Percentiles rank a stretch among this genome's conserved stretches.
These are phyloP conservation scores for Alaudala cheleensis DNA, from an alignment of 2,113 vertebrate genomes.

Conservation along the genomic window DNA sequence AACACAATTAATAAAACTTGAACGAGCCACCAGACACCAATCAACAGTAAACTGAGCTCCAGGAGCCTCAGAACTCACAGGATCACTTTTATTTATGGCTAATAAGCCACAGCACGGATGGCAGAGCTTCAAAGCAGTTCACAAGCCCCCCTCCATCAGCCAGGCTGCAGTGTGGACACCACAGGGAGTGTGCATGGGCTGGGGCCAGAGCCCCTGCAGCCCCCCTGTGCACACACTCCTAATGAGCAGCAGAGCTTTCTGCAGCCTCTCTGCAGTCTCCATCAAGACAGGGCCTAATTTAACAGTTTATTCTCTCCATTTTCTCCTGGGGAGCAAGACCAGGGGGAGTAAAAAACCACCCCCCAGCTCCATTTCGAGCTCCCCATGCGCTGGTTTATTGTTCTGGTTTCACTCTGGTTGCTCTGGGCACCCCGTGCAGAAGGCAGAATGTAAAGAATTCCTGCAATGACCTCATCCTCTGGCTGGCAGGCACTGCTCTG, in stretches of 20 bases:
- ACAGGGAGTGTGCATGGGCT: not conserved
- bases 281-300: not conserved
- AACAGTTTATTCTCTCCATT: not conserved
- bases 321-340: not conserved
- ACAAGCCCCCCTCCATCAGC: not conserved
- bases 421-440: not conserved
- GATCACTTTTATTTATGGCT: conserved; percentile 31
- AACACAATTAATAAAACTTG: conserved; percentile 55
- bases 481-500: not conserved
- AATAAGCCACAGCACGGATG: conserved; percentile 27
- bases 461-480: not conserved
- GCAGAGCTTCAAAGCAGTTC: conserved; percentile 45
- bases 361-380: not conserved
- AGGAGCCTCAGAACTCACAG: not conserved
- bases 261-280: not conserved
- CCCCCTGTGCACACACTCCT: rapidly evolving
- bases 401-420: not conserved
- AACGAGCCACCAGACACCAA: conserved; percentile 38
- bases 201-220: conserved; percentile 8
- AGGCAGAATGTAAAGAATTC: conserved; percentile 41
- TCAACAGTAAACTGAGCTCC: conserved; percentile 14
- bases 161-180: not conserved
- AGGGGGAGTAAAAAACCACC: not conserved
- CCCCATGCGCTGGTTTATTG: not conserved
- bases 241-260: conserved; percentile 5